phyloP scores from a whole-genome alignment of 2,113 vertebrate genomes.

The Mixornis gularis region DNA sequence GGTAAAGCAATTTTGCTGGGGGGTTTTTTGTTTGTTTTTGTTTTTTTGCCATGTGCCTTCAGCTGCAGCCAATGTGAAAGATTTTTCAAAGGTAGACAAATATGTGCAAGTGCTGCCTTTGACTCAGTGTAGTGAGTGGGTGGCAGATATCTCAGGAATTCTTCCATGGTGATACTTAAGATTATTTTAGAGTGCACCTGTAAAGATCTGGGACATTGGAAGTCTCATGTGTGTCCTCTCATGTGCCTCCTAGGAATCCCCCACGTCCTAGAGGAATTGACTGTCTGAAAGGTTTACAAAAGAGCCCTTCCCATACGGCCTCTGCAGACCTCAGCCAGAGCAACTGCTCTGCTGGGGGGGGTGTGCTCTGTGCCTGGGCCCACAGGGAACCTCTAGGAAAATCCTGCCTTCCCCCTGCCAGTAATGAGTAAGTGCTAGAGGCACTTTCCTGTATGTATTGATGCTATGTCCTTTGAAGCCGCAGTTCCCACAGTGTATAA shows the following conservation, averaged over 20 bases:
- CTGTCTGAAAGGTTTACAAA: background rate
- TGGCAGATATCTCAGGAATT: background rate
- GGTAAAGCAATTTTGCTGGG: no score
- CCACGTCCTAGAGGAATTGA: background rate
- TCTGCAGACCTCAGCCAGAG: background rate
- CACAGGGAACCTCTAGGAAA: slow-evolving; percentile 17
- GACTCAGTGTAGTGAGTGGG: background rate
- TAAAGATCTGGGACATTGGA: background rate
- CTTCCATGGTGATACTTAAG: background rate
- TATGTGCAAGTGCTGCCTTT: background rate
- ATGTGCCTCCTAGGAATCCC: background rate
- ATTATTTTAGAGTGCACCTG: background rate
- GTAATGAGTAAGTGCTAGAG: slow-evolving; percentile 17
- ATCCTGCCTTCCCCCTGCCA: background rate
- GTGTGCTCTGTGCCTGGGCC: background rate
- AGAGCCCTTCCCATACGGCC: fast-evolving
- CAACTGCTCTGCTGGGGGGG: background rate
- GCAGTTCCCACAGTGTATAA: slow-evolving; percentile 31
- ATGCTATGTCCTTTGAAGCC: slow-evolving; percentile 32
- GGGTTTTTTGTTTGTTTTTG: no score
- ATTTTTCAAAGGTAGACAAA: background rate
- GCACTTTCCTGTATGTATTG: slow-evolving; percentile 37
- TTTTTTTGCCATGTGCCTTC: background rate
- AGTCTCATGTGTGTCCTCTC: background rate
- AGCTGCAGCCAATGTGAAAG: background rate